Evolutionary conservation across 2,888 invertebrate genomes (phyloP).

Genomic region (Linnaemya vulpina): DNA sequence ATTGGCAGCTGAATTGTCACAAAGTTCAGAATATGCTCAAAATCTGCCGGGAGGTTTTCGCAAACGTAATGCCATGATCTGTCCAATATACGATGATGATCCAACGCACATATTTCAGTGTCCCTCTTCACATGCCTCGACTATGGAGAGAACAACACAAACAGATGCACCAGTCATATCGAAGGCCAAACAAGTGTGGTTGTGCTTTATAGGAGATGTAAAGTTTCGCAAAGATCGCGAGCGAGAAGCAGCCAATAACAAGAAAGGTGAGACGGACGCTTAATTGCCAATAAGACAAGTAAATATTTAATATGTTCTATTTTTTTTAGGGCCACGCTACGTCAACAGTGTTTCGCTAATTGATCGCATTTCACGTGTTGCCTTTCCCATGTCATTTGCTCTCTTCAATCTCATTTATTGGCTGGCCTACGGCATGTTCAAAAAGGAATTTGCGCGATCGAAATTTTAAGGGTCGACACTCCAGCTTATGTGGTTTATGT

Average conservation of each 20-base stretch:
- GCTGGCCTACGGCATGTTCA: slow-evolving; percentile 91
- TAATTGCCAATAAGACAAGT: too few relatives aligned
- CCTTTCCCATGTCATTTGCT: slow-evolving; percentile 94
- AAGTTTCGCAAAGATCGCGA: slow-evolving; percentile 90
- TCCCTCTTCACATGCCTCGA: slow-evolving; percentile 84
- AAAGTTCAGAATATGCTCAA: slow-evolving; percentile 74
- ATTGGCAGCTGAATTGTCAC: slow-evolving; percentile 76
- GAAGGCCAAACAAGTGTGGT: slow-evolving; percentile 90
- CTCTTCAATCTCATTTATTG: slow-evolving; percentile 95
- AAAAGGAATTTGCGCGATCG: slow-evolving; percentile 82
- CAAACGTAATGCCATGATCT: slow-evolving; percentile 85
- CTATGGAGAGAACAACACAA: slow-evolving; percentile 92
- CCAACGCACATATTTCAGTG: slow-evolving; percentile 82
- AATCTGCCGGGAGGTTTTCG: slow-evolving; percentile 80
- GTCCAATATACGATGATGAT: slow-evolving; percentile 87
- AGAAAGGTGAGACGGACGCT: slow-evolving; percentile 71
- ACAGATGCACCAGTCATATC: slow-evolving; percentile 89
- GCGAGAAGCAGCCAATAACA: slow-evolving; percentile 85
- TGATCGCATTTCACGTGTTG: slow-evolving; percentile 90
- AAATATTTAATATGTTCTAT: neutral
- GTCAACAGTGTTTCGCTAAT: slow-evolving; percentile 94
- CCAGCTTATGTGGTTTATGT: too few relatives aligned
- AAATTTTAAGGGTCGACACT: slow-evolving; percentile 75
- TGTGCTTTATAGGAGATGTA: slow-evolving; percentile 91
- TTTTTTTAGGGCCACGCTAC: slow-evolving; percentile 84